phyloP scores from a whole-genome alignment of 2,113 vertebrate genomes.

The Chloroceryle aenea region DNA sequence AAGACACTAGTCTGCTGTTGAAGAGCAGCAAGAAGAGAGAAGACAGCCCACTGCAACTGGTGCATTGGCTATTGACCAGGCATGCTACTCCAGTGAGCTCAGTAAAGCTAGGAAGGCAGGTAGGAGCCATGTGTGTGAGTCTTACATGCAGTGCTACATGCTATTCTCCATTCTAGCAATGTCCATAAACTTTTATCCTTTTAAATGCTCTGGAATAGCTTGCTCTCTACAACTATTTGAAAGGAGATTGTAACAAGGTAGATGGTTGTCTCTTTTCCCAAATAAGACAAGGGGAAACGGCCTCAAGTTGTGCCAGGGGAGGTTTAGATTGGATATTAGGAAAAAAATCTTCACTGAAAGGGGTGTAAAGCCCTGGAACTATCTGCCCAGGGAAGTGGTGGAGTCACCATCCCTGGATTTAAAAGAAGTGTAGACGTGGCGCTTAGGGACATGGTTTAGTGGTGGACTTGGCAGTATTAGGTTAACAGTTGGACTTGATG shows the following conservation, averaged over 20 bases:
- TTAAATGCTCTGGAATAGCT: background rate
- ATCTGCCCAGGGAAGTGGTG: background rate
- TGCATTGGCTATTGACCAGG: background rate
- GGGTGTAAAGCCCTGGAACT: background rate
- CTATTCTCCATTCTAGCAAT: background rate
- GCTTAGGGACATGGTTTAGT: background rate
- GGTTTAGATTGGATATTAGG: background rate
- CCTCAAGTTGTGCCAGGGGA: background rate
- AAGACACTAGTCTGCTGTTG: background rate
- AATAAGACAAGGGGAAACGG: background rate
- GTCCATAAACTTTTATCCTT: background rate
- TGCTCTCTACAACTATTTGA: background rate
- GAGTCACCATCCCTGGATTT: background rate
- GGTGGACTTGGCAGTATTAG: background rate
- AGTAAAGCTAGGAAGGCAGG: background rate
- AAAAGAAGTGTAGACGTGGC: background rate
- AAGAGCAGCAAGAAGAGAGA: background rate
- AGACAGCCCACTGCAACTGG: background rate
- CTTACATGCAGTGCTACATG: background rate
- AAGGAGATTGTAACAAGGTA: background rate
- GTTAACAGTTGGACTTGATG: background rate
- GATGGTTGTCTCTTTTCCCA: background rate
- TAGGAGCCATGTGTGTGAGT: background rate
- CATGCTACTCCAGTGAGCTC: background rate
- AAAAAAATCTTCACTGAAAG: background rate